Conservation (phyloP, 2,888 invertebrate genomes). For the Hololepta plana region DNA sequence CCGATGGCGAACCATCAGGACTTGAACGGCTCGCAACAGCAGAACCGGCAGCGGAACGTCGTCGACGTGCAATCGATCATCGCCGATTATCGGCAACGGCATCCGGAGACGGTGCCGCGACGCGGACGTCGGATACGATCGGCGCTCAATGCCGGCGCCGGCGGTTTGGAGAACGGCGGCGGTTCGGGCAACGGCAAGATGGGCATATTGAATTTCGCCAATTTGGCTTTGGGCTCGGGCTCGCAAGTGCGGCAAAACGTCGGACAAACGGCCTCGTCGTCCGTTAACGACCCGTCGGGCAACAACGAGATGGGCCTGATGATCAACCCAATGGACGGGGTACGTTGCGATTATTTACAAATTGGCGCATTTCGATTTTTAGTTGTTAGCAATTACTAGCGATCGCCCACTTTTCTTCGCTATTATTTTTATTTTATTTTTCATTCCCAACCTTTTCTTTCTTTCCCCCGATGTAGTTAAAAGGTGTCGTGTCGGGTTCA, state of each 20-base stretch:
- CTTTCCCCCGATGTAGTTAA: no score
- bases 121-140: conserved; percentile 45
- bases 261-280: no score
- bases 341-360: conserved; percentile 4
- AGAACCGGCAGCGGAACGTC: conserved; percentile 54
- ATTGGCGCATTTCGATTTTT: conserved; percentile 1
- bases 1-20: no score
- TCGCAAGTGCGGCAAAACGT: conserved; percentile 25
- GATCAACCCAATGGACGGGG: conserved; percentile 17
- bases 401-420: no score
- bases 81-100: conserved; percentile 59
- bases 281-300: conserved; percentile 16
- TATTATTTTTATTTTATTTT: conserved; percentile 2
- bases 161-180: conserved; percentile 5
- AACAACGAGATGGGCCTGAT: conserved; percentile 21
- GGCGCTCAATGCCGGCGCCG: conserved; percentile 22
- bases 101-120: conserved; percentile 54
- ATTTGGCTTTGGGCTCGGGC: conserved; percentile 28
- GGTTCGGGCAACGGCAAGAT: no score
- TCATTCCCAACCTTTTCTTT: conserved; percentile 8
- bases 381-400: no score
- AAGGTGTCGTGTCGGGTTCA: no score
- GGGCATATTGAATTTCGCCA: conserved; percentile 21
- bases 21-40: conserved; percentile 30
- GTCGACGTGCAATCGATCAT: conserved; percentile 69